Evolutionary conservation across 1,140 invertebrate genomes (phyloP), one percentile per base, ranked within the genome.

Genomic region (Zaprionus taronus): DNA sequence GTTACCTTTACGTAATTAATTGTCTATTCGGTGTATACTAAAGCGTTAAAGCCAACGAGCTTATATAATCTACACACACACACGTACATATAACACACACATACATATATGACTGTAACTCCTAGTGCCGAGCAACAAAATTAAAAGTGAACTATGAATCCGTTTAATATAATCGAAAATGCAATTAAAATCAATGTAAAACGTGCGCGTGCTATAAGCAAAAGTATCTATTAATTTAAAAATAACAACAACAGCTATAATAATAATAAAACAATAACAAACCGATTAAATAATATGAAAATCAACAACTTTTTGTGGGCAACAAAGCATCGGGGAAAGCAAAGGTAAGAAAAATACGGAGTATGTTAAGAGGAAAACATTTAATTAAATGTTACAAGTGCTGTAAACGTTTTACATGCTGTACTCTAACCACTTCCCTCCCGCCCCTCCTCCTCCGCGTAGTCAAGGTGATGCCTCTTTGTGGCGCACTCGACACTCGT

Each of bases 141-240:
- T 47, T 17, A 9, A 47, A 47, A 47, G n/a, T 47, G 41, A 47
- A 7, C 7, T 17, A 6, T 34, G 31, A 31, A 11, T 1, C 31
- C 9, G 9, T 34, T 34, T n/a, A 66, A 72, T 47, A 44, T 15
- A 65, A 72, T 49, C n/a, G 41, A 38, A 15, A 56, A 56, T 56
- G 22, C 24, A 70, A 58, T 47, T 57, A 20, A 65, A 49, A 67
- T 41, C 49, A 62, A 81, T 70, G 75, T 66, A 77, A 77, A 82
- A 87, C 80, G 80, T 83, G 69, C 72, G 83, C 68, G 83, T 62
- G 77, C 77, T 78, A 58, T 86, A 71, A 75, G 38, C 41, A 31
- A 47, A 44, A 64, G 51, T 41, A 36, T 31, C 49, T 26, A 6
- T 69, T 20, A 44, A 53, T 47, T 12, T 20, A 34, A 31, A 53